These are phyloP conservation scores for Panopea generosa DNA, from an alignment of 2,888 invertebrate genomes.

Conservation along the genomic window DNA sequence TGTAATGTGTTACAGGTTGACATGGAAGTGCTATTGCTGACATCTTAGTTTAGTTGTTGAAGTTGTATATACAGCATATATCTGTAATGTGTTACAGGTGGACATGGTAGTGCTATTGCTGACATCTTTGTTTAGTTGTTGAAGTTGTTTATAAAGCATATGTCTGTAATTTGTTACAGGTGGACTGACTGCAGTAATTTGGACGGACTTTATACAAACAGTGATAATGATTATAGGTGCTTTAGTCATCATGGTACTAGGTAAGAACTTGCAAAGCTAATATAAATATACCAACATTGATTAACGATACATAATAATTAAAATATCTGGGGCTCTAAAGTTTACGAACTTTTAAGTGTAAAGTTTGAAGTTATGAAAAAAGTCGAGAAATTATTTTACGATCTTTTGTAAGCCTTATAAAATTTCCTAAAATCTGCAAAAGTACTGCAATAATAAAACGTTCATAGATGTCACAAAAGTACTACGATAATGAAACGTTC, in stretches of 20 bases:
- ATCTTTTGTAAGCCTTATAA: no score
- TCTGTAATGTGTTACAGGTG: slow-evolving; percentile 81
- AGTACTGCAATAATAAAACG: no score
- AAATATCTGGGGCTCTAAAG: neutral
- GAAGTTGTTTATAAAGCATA: slow-evolving; percentile 86
- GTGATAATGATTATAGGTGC: slow-evolving; percentile 87
- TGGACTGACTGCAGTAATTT: slow-evolving; percentile 87
- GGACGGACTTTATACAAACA: slow-evolving; percentile 87
- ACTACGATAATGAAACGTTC: no score
- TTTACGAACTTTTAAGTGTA: no score
- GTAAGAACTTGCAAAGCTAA: slow-evolving; percentile 73
- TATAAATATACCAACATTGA: neutral
- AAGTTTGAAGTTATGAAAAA: no score
- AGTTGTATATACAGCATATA: slow-evolving; percentile 86
- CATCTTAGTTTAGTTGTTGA: slow-evolving; percentile 85
- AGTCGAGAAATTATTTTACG: no score
- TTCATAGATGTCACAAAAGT: no score
- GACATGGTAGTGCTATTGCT: no score
- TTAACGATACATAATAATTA: neutral
- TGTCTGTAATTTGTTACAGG: slow-evolving; percentile 79
- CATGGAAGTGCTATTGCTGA: no score
- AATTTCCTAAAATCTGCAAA: no score
- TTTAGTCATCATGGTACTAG: slow-evolving; percentile 84
- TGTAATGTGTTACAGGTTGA: no score
- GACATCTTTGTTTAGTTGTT: slow-evolving; percentile 85